Evolutionary conservation across 2,113 vertebrate genomes (phyloP).

Genomic region (Alces alces): DNA sequence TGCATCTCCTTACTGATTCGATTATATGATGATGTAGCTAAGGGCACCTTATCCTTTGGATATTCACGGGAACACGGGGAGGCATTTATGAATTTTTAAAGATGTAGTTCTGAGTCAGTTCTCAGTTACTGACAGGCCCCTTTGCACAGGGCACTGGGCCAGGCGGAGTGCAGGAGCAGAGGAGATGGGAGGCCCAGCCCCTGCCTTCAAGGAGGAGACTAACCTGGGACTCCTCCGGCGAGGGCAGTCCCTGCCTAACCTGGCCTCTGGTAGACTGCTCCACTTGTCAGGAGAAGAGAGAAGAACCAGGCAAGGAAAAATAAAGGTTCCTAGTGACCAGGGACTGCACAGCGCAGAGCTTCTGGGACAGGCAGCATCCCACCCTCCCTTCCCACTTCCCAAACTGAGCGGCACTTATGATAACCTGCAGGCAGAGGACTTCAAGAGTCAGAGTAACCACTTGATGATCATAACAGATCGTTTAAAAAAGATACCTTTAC

Average conservation of each 20-base stretch:
- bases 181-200: background rate
- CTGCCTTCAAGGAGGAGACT: background rate
- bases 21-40: background rate
- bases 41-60: background rate
- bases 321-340: background rate
- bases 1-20: background rate
- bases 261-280: background rate
- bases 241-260: background rate
- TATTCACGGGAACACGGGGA: background rate
- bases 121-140: background rate
- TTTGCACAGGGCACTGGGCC: background rate
- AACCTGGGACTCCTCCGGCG: accelerated
- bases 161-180: too few species aligned
- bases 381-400: background rate
- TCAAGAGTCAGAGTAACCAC: background rate
- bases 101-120: background rate
- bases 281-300: background rate
- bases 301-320: background rate
- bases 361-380: background rate
- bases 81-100: slow-evolving; percentile 31
- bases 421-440: background rate
- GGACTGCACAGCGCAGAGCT: background rate
- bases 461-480: background rate
- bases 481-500: background rate
- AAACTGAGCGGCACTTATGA: background rate